Evolutionary conservation across 2,888 invertebrate species (phyloP).

Genomic region (Athrips mouffetella): DNA sequence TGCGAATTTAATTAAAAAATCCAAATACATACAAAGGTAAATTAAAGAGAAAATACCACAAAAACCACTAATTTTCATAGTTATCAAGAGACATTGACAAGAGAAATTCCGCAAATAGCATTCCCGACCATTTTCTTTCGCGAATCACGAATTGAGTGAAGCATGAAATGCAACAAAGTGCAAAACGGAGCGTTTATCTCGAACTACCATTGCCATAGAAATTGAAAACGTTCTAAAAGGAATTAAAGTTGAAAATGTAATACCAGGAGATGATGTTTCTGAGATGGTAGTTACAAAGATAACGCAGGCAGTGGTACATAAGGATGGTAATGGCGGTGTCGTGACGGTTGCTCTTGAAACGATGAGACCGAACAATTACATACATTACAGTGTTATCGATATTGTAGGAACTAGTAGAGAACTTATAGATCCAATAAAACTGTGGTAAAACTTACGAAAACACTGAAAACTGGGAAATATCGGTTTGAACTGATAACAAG

Average conservation of each 20-base stretch:
- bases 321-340: conserved; percentile 6
- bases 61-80: background rate
- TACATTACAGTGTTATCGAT: conserved; percentile 6
- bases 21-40: background rate
- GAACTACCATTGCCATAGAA: no score
- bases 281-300: no score
- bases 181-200: conserved; percentile 14
- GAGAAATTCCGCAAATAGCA: conserved; percentile 9
- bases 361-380: conserved; percentile 9
- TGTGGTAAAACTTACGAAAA: background rate
- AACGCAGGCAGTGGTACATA: no score
- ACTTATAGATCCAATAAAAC: background rate
- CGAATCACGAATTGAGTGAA: conserved; percentile 14
- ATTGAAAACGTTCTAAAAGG: no score
- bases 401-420: background rate
- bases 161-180: conserved; percentile 12
- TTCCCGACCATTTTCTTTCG: conserved; percentile 5
- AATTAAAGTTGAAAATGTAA: no score
- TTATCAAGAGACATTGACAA: background rate
- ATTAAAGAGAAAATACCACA: background rate
- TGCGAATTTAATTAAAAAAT: no score
- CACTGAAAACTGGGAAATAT: no score
- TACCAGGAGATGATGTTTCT: no score
- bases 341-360: conserved; percentile 8
- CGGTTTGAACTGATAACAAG: no score